Evolutionary conservation across 1,140 invertebrate genomes (phyloP), one percentile per base, ranked within the genome.

Genomic region (Solenopsis fugax): DNA sequence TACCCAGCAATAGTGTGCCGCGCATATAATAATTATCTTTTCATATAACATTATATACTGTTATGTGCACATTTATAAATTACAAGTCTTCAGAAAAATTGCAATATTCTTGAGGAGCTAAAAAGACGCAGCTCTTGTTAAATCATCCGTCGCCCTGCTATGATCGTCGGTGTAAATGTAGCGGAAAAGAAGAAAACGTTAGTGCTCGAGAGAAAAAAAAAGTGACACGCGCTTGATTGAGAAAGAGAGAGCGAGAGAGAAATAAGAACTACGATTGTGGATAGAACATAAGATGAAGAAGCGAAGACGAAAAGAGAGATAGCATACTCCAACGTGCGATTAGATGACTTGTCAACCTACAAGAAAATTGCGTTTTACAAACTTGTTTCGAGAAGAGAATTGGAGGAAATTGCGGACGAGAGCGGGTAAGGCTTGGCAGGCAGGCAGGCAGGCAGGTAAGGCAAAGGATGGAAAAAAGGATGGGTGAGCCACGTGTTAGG

Each of bases 331-430:
- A 88, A 91, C 88, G 90, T 91, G 89, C 92, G 93, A 94, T 93
- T 93, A 93, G 92, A 93, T 93, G 93, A 95, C 93, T 94, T 93
- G 92, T 94, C 94, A 94, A 93, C 93, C 93, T 94, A 92, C 89
- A 91, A 89, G 93, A 93, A 94, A 95, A 95, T 95, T 94, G 93
- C 93, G 94, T 95, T 94, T 94, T 94, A 93, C 93, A 94, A 95
- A 95, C 94, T 95, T 94, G 93, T 95, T 95, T 94, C 93, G 92
- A 92, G 92, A 91, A 93, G 94, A 93, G 94, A 94, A 95, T 94
- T 94, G 94, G 92, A 94, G 93, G 88, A 92, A 94, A 93, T 93
- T 93, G 93, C 86, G 90, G 91, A 92, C 72, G 88, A 87, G 90
- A 84, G 85, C 41, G 85, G 76, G 84, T 29, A 76, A 50, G 80